These are phyloP conservation scores for Crioceris asparagi DNA, from an alignment of 2,888 invertebrate species.

Conservation along the genomic window DNA sequence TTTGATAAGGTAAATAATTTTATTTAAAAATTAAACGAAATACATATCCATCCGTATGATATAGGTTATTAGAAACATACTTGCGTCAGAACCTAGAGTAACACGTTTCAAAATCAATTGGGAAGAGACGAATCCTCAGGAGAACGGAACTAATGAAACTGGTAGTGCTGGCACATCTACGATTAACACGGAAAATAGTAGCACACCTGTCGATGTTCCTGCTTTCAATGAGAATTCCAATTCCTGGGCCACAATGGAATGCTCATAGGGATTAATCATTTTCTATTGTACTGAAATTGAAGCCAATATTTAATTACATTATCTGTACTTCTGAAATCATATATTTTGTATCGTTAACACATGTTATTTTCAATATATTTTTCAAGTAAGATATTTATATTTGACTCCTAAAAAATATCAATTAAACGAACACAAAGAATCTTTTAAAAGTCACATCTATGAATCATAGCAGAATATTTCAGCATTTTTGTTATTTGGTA, in stretches of 20 bases:
- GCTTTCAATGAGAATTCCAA: conserved; percentile 52
- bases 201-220: conserved; percentile 29
- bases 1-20: conserved; percentile 71
- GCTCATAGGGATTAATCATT: too few relatives aligned
- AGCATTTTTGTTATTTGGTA: too few relatives aligned
- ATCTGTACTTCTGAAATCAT: too few relatives aligned
- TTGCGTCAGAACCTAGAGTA: conserved; percentile 86
- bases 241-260: conserved; percentile 54
- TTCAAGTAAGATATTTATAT: too few relatives aligned
- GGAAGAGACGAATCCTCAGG: conserved; percentile 60
- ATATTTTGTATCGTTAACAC: too few relatives aligned
- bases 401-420: too few relatives aligned
- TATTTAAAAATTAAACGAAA: background rate
- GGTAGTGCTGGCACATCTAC: conserved; percentile 21
- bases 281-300: too few relatives aligned
- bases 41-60: background rate
- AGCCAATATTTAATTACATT: too few relatives aligned
- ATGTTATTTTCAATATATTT: too few relatives aligned
- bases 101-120: conserved; percentile 96
- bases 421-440: too few relatives aligned
- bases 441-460: too few relatives aligned
- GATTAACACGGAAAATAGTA: background rate
- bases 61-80: conserved; percentile 61
- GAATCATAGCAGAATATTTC: too few relatives aligned
- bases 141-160: conserved; percentile 22